These are phyloP conservation scores for Scartelaos histophorus DNA, from an alignment of 2,113 vertebrate genomes.

Conservation along the genomic window DNA sequence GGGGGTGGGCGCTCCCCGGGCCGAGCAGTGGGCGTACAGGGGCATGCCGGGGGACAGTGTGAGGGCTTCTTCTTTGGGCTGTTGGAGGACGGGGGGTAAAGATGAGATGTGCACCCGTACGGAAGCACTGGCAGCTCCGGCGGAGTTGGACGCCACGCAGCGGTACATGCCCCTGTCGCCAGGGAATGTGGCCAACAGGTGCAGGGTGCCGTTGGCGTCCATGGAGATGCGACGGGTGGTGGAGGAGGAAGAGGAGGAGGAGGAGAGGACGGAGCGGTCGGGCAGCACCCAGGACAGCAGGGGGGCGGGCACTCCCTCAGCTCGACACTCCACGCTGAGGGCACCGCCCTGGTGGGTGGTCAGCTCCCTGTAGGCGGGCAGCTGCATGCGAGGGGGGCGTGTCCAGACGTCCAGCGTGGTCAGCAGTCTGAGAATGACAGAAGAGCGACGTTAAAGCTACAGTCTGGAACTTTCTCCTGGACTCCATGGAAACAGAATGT, in stretches of 20 bases:
- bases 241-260: conserved; percentile 27
- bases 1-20: conserved; percentile 83
- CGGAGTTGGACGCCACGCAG: conserved; percentile 89
- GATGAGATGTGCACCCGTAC: conserved; percentile 88
- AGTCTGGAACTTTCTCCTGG: too few relatives aligned
- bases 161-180: conserved; percentile 87
- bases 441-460: neutral
- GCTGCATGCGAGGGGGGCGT: conserved; percentile 82
- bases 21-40: conserved; percentile 84
- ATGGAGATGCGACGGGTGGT: conserved; percentile 74
- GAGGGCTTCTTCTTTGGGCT: conserved; percentile 81
- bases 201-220: conserved; percentile 84
- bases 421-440: conserved; percentile 64
- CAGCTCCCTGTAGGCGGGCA: conserved; percentile 79
- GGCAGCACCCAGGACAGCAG: conserved; percentile 92
- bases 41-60: conserved; percentile 77
- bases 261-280: conserved; percentile 64
- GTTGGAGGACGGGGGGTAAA: conserved; percentile 86
- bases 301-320: conserved; percentile 83
- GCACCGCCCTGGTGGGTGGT: conserved; percentile 86
- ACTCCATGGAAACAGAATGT: too few relatives aligned
- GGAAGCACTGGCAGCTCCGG: conserved; percentile 85
- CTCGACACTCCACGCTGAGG: conserved; percentile 83
- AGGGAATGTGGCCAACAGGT: conserved; percentile 71
- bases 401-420: conserved; percentile 80